A percentile compares a stretch with the other conserved stretches of the same genome.
These are phyloP conservation scores for Sternotherus odoratus DNA, from an alignment of 2,797 vertebrate species.

Conservation along the genomic window DNA sequence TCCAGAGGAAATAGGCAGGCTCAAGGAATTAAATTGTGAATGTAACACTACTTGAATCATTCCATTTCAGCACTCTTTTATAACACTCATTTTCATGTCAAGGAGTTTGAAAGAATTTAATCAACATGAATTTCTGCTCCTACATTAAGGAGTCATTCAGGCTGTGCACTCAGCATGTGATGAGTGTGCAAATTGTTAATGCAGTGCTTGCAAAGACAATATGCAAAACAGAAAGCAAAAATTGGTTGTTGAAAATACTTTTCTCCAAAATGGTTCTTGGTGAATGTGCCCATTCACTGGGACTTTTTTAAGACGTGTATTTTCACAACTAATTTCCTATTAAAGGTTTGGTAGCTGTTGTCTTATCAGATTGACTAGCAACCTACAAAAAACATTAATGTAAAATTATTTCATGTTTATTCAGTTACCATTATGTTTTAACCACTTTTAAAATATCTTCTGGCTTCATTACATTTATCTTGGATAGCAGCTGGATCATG, in stretches of 20 bases:
- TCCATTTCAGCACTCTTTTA: conserved; percentile 39
- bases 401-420: not conserved
- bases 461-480: not conserved
- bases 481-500: not conserved
- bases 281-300: not conserved
- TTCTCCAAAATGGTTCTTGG: not conserved
- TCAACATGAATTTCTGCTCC: conserved; percentile 26
- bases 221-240: not conserved
- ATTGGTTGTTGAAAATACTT: not conserved
- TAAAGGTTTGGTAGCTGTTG: not conserved
- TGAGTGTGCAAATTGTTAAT: not conserved
- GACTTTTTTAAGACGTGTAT: accelerated
- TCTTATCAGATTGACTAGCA: not conserved
- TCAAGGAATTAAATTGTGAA: conserved; percentile 37
- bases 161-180: not conserved
- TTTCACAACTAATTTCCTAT: not conserved
- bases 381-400: not conserved
- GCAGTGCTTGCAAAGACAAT: not conserved
- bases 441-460: not conserved
- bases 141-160: not conserved
- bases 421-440: not conserved
- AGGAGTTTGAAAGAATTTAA: conserved; percentile 30
- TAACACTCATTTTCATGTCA: conserved; percentile 31
- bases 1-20: conserved; percentile 33
- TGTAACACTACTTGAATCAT: conserved; percentile 33